phyloP scores from a whole-genome alignment of 2,888 invertebrate species.

The Branchipolynoe longqiensis region DNA sequence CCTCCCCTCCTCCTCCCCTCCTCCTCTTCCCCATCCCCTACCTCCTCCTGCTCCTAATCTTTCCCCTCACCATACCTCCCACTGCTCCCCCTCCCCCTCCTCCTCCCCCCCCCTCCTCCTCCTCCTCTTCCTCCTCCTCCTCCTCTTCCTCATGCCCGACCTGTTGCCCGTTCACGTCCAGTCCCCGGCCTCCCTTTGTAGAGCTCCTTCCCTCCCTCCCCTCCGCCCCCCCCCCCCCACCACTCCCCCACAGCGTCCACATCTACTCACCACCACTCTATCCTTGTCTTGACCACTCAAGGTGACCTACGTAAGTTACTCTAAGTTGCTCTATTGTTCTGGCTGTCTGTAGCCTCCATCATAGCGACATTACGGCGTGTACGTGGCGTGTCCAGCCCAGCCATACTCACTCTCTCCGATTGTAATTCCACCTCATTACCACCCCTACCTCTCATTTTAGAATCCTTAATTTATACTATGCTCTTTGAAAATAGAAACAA shows the following conservation, averaged over 20 bases:
- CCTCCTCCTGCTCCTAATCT: too few relatives aligned
- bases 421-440: conserved; percentile 1
- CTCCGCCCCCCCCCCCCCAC: not conserved
- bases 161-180: not conserved
- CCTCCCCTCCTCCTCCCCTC: too few relatives aligned
- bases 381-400: not conserved
- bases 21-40: too few relatives aligned
- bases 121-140: not conserved
- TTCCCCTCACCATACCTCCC: too few relatives aligned
- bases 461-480: conserved; percentile 6
- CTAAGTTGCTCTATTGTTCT: conserved; percentile 51
- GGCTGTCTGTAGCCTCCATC: too few relatives aligned
- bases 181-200: not conserved
- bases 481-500: too few relatives aligned
- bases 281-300: conserved; percentile 48
- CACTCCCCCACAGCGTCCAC: not conserved
- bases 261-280: conserved; percentile 38
- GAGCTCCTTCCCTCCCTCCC: not conserved
- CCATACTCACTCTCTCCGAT: not conserved
- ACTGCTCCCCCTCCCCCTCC: too few relatives aligned
- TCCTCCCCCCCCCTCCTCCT: not conserved
- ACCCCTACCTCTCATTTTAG: conserved; percentile 9
- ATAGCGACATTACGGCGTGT: conserved; percentile 30
- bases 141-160: not conserved
- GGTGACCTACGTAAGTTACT: conserved; percentile 57